phyloP scores from a whole-genome alignment of 2,888 invertebrate genomes.

The Phrixothrix hirtus region DNA sequence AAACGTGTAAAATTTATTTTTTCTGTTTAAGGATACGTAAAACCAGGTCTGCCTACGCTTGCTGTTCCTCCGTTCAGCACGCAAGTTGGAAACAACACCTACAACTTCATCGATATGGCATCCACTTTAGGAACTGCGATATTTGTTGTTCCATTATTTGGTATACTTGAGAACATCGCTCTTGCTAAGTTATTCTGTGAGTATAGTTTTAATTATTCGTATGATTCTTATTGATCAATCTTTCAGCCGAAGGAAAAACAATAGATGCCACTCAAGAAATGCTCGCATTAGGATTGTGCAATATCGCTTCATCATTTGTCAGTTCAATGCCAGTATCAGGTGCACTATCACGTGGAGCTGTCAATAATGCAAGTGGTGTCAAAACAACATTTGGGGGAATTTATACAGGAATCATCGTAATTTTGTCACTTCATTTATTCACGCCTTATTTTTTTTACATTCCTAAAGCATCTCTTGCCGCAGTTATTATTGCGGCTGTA shows the following conservation, averaged over 20 bases:
- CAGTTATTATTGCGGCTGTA: slow-evolving; percentile 73
- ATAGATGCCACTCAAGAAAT: slow-evolving; percentile 74
- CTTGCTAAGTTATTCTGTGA: slow-evolving; percentile 70
- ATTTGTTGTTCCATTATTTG: slow-evolving; percentile 68
- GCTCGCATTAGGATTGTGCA: slow-evolving; percentile 67
- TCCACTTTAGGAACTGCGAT: slow-evolving; percentile 67
- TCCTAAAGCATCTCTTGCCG: slow-evolving; percentile 68
- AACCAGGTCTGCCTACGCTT: slow-evolving; percentile 70
- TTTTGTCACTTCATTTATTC: slow-evolving; percentile 62
- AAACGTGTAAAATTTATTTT: slow-evolving; percentile 4
- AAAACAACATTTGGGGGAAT: slow-evolving; percentile 69
- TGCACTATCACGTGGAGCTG: slow-evolving; percentile 66
- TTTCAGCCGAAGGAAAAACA: slow-evolving; percentile 61
- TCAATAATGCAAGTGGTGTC: slow-evolving; percentile 73
- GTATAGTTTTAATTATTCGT: no score
- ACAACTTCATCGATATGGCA: slow-evolving; percentile 61
- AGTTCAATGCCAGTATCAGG: slow-evolving; percentile 70
- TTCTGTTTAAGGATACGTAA: slow-evolving; percentile 61
- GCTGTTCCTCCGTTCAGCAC: slow-evolving; percentile 69
- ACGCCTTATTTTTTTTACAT: slow-evolving; percentile 69
- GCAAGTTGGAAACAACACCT: slow-evolving; percentile 61
- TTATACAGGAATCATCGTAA: slow-evolving; percentile 63
- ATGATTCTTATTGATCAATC: slow-evolving; percentile 20
- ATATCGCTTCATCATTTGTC: slow-evolving; percentile 69
- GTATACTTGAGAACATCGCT: slow-evolving; percentile 71